Evolutionary conservation across 1,140 invertebrate species (phyloP), one percentile per base, ranked within the genome.

Genomic region (Musca domestica): DNA sequence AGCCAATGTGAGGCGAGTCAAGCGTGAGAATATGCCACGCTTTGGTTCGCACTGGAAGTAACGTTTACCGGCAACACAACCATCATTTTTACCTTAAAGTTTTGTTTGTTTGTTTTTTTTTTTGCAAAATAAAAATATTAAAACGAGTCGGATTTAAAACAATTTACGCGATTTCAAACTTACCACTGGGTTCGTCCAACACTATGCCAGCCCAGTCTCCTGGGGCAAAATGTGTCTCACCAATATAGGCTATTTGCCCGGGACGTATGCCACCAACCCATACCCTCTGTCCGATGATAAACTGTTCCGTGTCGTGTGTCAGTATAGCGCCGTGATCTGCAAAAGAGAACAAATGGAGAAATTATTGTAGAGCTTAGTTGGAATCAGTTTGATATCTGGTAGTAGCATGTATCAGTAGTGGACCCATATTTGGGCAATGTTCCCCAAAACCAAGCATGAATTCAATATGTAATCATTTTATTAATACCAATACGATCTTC

Each of bases 191-290:
- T 71, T 95, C 92, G 82, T 99, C 96, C 66, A 99, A 87, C 41
- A 96, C 95, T 66, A 99, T 91, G 47, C 97, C 97, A 74, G 95
- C 96, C 96, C 96, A 99, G 68, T 96, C 93, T 71, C 96, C 96
- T 34, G 92, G 89, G 22, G 93, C 96, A 83, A 99, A 99, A 78
- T 95, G 90, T 41, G 96, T 97, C 81, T 98, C 96, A n/a, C 98
- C 98, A 69, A 99, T 95, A 82, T 94, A 99, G 25, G 96, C 95
- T 71, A 99, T 98, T 74, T 90, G 88, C 27, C 96, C 97, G 4
- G 95, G 91, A 79, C 98, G 97, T n/a, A 89, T 91, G 46, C 96
- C 96, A 75, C 95, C 94, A 30, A 99, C 95, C 91, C 92, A 98
- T 72, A 98, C 92, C 72, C 90, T 86, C 77, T 98, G 93, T 48